These are phyloP conservation scores for Chamaedrilus cognettii DNA, from an alignment of 2,888 invertebrate species.

Conservation along the genomic window DNA sequence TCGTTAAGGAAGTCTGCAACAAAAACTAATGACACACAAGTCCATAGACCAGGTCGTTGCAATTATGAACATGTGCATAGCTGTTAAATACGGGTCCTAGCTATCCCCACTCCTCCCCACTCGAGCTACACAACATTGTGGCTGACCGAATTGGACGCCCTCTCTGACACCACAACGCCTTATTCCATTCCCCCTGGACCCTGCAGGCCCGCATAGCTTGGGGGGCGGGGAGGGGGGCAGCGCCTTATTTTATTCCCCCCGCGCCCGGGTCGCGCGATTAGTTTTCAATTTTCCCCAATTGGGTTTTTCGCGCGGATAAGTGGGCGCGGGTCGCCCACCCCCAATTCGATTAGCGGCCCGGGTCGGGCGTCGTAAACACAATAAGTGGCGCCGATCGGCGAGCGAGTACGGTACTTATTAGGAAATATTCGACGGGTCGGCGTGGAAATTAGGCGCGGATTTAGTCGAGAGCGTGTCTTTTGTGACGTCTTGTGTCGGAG, in stretches of 20 bases:
- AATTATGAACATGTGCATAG: too few relatives aligned
- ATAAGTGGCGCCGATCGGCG: conserved; percentile 17
- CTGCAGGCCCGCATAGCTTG: too few relatives aligned
- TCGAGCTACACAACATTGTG: too few relatives aligned
- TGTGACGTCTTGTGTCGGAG: conserved; percentile 5
- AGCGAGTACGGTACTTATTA: conserved; percentile 18
- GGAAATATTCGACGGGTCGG: conserved; percentile 24
- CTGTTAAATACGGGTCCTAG: too few relatives aligned
- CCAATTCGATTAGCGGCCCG: conserved; percentile 11
- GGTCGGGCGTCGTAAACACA: conserved; percentile 15
- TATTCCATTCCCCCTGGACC: too few relatives aligned
- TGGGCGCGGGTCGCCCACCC: not conserved
- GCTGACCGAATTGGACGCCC: too few relatives aligned
- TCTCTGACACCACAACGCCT: too few relatives aligned
- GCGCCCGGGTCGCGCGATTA: conserved; percentile 10
- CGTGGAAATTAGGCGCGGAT: conserved; percentile 24
- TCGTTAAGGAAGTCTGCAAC: too few relatives aligned
- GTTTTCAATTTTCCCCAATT: conserved; percentile 18
- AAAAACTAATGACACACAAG: too few relatives aligned
- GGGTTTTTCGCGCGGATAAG: conserved; percentile 9
- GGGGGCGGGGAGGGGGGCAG: too few relatives aligned
- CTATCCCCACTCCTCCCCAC: too few relatives aligned
- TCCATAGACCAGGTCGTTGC: too few relatives aligned
- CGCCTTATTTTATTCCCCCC: conserved; percentile 10
- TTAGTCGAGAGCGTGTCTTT: conserved; percentile 17